Evolutionary conservation across 2,797 vertebrate genomes (phyloP).

Genomic region (Naso thynnoides): DNA sequence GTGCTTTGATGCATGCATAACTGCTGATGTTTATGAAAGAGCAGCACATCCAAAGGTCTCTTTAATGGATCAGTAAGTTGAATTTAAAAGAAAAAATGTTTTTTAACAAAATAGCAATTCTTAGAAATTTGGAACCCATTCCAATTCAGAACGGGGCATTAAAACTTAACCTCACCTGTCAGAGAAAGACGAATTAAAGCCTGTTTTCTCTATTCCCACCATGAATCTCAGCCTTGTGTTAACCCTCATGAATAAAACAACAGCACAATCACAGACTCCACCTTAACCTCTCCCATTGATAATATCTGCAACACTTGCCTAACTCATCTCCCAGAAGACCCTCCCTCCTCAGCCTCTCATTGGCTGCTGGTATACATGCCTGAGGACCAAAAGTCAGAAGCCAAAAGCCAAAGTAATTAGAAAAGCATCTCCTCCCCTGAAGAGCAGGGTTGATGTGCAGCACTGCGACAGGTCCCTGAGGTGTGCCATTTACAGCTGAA

Average conservation of each 20-base stretch:
- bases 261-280: slow-evolving; percentile 50
- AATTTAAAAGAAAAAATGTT: slow-evolving; percentile 21
- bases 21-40: background rate
- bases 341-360: slow-evolving; percentile 37
- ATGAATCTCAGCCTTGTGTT: slow-evolving; percentile 55
- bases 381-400: slow-evolving; percentile 56
- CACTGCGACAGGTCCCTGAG: slow-evolving; percentile 54
- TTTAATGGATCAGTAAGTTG: slow-evolving; percentile 32
- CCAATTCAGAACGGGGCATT: slow-evolving; percentile 19
- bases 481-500: slow-evolving; percentile 46
- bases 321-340: slow-evolving; percentile 48
- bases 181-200: slow-evolving; percentile 24
- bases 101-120: slow-evolving; percentile 39
- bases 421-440: slow-evolving; percentile 66
- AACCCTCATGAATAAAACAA: slow-evolving; percentile 76
- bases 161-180: slow-evolving; percentile 28
- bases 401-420: slow-evolving; percentile 77
- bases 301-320: slow-evolving; percentile 53
- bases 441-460: slow-evolving; percentile 52
- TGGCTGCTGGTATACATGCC: slow-evolving; percentile 19
- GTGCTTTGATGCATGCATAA: slow-evolving; percentile 7
- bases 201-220: slow-evolving; percentile 32
- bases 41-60: slow-evolving; percentile 13
- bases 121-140: slow-evolving; percentile 28
- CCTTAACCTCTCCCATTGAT: slow-evolving; percentile 57